These are phyloP conservation scores for Epizoanthus ramosus DNA, from an alignment of 92 coral and sea anemone species.

Conservation along the genomic window DNA sequence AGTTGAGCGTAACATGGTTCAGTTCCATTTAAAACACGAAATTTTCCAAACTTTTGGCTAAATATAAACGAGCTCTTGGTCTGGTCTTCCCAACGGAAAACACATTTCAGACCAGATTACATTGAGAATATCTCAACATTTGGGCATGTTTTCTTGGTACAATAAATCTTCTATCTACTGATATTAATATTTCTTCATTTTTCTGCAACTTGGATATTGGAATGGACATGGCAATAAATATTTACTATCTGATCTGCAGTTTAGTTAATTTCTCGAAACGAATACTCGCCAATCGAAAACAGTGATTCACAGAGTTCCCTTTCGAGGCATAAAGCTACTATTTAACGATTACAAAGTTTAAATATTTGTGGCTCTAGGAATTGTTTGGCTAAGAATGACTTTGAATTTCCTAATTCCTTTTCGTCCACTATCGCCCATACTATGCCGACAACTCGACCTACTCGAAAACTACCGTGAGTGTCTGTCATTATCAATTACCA, in stretches of 20 bases:
- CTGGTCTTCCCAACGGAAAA: no score
- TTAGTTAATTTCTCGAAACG: not conserved
- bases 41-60: no score
- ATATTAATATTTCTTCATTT: slow-evolving; percentile 1
- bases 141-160: not conserved
- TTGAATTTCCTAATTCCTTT: no score
- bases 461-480: no score
- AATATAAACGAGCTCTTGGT: no score
- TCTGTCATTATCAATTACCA: no score
- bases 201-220: not conserved
- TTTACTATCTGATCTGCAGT: slow-evolving; percentile 2
- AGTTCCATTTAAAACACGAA: no score
- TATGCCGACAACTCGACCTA: no score
- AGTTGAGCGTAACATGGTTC: no score
- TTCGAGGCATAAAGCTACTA: not conserved
- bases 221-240: slow-evolving; percentile 2
- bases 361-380: not conserved
- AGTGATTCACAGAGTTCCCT: not conserved
- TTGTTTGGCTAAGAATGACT: not conserved
- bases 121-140: not conserved
- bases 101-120: not conserved
- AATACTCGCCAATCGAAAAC: not conserved
- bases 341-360: slow-evolving; percentile 6
- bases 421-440: no score
- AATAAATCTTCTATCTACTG: not conserved